phyloP scores from a whole-genome alignment of 53 echinoderm and acorn worm species.

The Holothuria leucospilota region DNA sequence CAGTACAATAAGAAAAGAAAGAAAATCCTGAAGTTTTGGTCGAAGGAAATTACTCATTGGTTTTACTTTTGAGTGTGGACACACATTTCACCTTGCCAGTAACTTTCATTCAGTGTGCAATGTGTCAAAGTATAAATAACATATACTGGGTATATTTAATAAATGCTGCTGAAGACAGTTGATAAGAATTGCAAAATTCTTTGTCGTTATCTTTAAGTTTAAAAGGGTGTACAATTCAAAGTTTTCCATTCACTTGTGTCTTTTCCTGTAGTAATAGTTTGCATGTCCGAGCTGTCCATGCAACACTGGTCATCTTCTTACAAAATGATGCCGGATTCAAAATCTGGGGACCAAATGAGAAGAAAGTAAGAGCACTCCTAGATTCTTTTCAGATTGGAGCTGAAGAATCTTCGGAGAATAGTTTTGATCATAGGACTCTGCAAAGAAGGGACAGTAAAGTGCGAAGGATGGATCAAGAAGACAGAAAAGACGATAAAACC shows the following conservation, averaged over 20 bases:
- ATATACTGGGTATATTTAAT: too few species aligned
- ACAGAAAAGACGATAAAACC: background rate
- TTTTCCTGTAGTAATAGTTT: constrained; percentile 21
- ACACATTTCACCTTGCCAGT: too few species aligned
- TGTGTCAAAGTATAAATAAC: too few species aligned
- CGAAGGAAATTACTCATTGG: too few species aligned
- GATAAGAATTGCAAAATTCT: too few species aligned
- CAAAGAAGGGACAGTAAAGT: constrained; percentile 21
- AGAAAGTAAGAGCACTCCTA: constrained; percentile 72
- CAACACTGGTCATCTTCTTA: constrained; percentile 90
- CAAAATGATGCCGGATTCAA: constrained; percentile 93
- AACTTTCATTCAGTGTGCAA: too few species aligned
- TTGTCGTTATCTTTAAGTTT: too few species aligned
- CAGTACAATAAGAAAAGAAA: too few species aligned
- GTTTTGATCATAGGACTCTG: background rate
- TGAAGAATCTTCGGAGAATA: constrained; percentile 14
- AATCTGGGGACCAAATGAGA: constrained; percentile 88
- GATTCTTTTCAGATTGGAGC: constrained; percentile 73
- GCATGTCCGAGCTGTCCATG: constrained; percentile 81
- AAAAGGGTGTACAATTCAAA: too few species aligned
- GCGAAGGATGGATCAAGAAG: background rate
- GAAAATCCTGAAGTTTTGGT: too few species aligned
- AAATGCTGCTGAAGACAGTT: too few species aligned
- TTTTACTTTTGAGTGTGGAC: too few species aligned
- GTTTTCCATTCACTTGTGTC: background rate